phyloP scores from a whole-genome alignment of 30 jellyfish, hydroid and myxozoan genomes.

The Aurelia coerulea region DNA sequence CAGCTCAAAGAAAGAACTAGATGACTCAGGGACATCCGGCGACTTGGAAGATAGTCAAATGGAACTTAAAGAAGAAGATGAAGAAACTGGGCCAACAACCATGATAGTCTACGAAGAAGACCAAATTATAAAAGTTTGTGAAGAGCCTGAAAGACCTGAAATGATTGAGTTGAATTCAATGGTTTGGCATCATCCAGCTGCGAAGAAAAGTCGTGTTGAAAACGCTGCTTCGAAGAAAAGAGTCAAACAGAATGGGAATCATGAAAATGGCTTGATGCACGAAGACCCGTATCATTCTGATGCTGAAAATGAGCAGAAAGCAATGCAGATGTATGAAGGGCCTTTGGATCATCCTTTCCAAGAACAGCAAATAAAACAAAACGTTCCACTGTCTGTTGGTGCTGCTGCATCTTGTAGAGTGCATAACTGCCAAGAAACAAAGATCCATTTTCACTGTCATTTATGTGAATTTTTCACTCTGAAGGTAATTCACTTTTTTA shows the following conservation, averaged over 20 bases:
- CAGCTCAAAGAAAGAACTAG: background rate
- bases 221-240: background rate
- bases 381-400: background rate
- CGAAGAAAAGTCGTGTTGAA: background rate
- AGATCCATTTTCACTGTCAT: slow-evolving; percentile 61
- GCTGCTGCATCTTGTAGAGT: slow-evolving; percentile 18
- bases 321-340: background rate
- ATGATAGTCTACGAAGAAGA: background rate
- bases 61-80: slow-evolving; percentile 18
- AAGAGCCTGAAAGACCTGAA: slow-evolving; percentile 24
- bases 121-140: background rate
- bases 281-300: background rate
- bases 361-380: background rate
- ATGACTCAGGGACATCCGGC: slow-evolving; percentile 16
- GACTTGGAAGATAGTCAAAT: slow-evolving; percentile 22
- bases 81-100: slow-evolving; percentile 7
- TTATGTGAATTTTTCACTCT: slow-evolving; percentile 56
- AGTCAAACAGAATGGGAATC: background rate
- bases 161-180: slow-evolving; percentile 50
- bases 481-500: slow-evolving; percentile 17
- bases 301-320: background rate
- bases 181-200: slow-evolving; percentile 57
- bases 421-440: slow-evolving; percentile 20
- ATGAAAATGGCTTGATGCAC: background rate
- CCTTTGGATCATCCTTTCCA: background rate